Conservation (phyloP, 2,113 vertebrate species). For the Sigmodon hispidus region DNA sequence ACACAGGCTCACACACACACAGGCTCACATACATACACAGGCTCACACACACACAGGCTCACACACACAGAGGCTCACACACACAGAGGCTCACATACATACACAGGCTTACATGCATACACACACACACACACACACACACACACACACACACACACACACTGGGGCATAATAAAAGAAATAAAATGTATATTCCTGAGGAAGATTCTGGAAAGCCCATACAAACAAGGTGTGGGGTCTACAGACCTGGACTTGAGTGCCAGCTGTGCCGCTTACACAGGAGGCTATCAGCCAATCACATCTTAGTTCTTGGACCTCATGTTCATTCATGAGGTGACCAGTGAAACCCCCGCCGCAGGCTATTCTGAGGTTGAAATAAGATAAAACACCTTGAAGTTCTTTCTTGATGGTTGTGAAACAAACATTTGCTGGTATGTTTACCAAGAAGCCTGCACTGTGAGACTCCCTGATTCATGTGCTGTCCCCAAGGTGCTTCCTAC, state of each 20-base stretch:
- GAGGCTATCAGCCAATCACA: not conserved
- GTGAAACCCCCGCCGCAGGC: not conserved
- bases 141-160: not conserved
- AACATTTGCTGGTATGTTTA: not conserved
- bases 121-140: not conserved
- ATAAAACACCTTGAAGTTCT: not conserved
- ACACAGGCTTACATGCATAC: not conserved
- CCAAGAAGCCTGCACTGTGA: not conserved
- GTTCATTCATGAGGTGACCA: not conserved
- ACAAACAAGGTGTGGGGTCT: not conserved
- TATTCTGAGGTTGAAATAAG: not conserved
- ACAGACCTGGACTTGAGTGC: not conserved
- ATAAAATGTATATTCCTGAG: not conserved
- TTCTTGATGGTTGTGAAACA: not conserved
- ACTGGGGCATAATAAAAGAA: not conserved
- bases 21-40: not conserved
- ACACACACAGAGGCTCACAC: not conserved
- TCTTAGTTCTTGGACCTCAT: not conserved
- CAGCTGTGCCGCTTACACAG: not conserved
- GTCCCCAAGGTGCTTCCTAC: not conserved
- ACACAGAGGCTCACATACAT: not conserved
- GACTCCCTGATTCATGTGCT: not conserved
- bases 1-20: not conserved
- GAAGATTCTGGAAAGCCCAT: not conserved
- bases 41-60: not conserved